phyloP scores from a whole-genome alignment of 2,888 invertebrate species.

The Xanthia togata region DNA sequence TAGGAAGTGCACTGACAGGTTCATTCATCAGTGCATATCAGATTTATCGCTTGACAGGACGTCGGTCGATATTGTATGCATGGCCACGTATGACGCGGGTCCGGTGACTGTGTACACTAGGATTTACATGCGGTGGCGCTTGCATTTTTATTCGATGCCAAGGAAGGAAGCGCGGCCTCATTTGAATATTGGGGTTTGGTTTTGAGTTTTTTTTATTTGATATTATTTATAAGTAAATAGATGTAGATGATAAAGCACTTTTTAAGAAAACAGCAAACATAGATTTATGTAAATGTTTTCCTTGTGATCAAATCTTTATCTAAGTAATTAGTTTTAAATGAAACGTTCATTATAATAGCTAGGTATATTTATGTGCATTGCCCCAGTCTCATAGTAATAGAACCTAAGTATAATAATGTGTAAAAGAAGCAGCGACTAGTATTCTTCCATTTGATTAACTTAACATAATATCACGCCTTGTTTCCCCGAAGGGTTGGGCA shows the following conservation, averaged over 20 bases:
- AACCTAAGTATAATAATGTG: not conserved
- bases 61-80: constrained; percentile 65
- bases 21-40: constrained; percentile 66
- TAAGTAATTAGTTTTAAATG: not conserved
- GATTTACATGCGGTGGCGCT: constrained; percentile 31
- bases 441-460: constrained; percentile 3
- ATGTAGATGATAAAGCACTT: not conserved
- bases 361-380: not conserved
- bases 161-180: constrained; percentile 5
- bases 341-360: not conserved
- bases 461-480: no score
- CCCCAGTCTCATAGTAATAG: not conserved
- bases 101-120: constrained; percentile 40
- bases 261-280: not conserved
- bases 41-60: constrained; percentile 65
- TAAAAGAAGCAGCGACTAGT: not conserved
- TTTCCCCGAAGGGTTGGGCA: no score
- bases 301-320: not conserved
- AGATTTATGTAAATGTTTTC: not conserved
- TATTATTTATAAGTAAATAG: not conserved
- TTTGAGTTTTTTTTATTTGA: not conserved
- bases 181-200: constrained; percentile 34
- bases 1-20: constrained; percentile 56
- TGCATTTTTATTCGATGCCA: constrained; percentile 41
- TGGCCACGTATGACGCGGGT: constrained; percentile 59